Base-by-base conservation (phyloP, 2,888 invertebrate genomes). In the Orgyia antiqua region DNA sequence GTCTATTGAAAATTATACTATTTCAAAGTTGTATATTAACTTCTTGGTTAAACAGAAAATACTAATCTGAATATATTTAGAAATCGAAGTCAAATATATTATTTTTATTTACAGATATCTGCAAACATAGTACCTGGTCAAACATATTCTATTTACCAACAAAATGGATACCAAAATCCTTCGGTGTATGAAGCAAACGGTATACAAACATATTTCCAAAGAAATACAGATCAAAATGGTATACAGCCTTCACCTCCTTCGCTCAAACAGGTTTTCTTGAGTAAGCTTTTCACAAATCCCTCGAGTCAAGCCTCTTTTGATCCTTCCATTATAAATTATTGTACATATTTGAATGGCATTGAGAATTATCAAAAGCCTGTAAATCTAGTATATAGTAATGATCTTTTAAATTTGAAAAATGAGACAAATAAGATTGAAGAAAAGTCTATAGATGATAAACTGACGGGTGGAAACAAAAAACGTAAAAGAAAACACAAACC, bases 311-410 rank as follows among this genome's bases (percentile, higher is more conserved):
- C 46, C 2, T 48, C 58, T 41, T 36, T 60, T 5, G 53, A 65
- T 18, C 56, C 60, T 31, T 61, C 45, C 11, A 29, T 41, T 0
- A 50, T 32, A 9, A 34, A 47, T 24, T 64, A 49, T 10, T 52
- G 55, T 40, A 50, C 57, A 32, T 58, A 66, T 50, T 59, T 60
- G 27, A 40, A 43, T 12, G 44, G 43, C 7, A 33, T 36, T 15
- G 33, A 40, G 13, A 29, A 33, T 13, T 37, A 46, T 10, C 48
- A 20, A 7, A 24, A 41, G 2, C 17, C 31, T 2, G 57, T 66
- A 3, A 66, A 62, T 44, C 38, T 64, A 2, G 44, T 66, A 1
- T 71, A 65, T 35, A 73, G 69, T 41, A 68, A 74, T 24, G 51
- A 23, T 25, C 63, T 70, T 8, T 43, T 61, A 6, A 61, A 53